Evolutionary conservation across 2,797 vertebrate species (phyloP).

Genomic region (Myotis vivesi): DNA sequence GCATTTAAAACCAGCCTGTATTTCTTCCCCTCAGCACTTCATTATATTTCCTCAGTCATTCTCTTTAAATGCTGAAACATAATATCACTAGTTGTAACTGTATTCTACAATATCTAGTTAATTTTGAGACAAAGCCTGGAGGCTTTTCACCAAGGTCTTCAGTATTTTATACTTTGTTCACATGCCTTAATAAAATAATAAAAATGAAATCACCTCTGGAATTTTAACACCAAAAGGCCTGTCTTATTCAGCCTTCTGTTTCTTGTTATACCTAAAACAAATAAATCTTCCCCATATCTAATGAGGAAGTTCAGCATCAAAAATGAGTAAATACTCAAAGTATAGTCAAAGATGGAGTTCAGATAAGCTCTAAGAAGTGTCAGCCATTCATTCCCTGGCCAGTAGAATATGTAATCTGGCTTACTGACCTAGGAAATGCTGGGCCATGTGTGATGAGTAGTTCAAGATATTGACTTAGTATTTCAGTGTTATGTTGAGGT

Average conservation of each 20-base stretch:
- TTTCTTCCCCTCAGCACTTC: not conserved
- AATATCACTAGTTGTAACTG: not conserved
- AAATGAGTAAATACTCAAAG: not conserved
- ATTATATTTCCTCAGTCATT: not conserved
- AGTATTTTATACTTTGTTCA: conserved; percentile 35
- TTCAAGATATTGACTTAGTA: not conserved
- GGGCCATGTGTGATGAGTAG: not conserved
- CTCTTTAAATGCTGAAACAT: not conserved
- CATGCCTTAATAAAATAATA: conserved; percentile 6
- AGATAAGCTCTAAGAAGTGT: not conserved
- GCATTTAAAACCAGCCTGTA: not conserved
- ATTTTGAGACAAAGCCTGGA: conserved; percentile 11
- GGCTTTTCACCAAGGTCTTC: not conserved
- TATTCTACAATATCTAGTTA: not conserved
- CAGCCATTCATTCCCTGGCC: not conserved
- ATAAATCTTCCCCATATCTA: not conserved
- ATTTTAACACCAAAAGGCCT: conserved; percentile 10
- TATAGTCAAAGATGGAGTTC: not conserved
- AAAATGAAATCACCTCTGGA: conserved; percentile 6
- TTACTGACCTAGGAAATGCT: not conserved
- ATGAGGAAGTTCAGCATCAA: not conserved
- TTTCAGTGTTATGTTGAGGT: not conserved
- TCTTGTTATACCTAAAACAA: not conserved
- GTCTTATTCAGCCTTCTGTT: not conserved
- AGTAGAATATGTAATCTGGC: not conserved